These are phyloP conservation scores for Neogobius melanostomus DNA, from an alignment of 2,113 vertebrate species.

Conservation along the genomic window DNA sequence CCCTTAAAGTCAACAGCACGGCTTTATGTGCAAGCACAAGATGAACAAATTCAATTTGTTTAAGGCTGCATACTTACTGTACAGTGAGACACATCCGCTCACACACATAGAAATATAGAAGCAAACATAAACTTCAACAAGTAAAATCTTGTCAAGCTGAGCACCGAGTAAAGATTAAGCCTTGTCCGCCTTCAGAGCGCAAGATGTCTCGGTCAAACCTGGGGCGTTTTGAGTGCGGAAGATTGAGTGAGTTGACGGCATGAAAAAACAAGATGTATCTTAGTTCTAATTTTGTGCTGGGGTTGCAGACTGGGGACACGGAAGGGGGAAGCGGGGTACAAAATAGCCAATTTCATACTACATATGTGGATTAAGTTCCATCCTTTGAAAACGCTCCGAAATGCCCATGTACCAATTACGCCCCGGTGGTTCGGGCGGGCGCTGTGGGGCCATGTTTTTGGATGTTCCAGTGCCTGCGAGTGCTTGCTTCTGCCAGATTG, in stretches of 20 bases:
- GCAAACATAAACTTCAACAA: conserved; percentile 50
- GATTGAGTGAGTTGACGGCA: conserved; percentile 45
- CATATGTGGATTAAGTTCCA: conserved; percentile 79
- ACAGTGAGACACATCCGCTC: conserved; percentile 32
- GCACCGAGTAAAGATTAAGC: conserved; percentile 72
- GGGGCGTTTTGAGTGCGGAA: conserved; percentile 60
- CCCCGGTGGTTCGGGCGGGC: conserved; percentile 61
- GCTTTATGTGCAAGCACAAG: conserved; percentile 51
- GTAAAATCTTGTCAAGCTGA: conserved; percentile 73
- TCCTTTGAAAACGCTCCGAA: conserved; percentile 71
- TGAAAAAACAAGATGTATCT: conserved; percentile 42
- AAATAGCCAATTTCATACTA: conserved; percentile 82
- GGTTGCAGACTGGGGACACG: conserved; percentile 54
- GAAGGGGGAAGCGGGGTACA: conserved; percentile 57
- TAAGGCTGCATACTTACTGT: conserved; percentile 52
- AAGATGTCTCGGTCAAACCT: conserved; percentile 74
- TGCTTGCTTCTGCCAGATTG: conserved; percentile 69
- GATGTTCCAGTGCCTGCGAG: conserved; percentile 63
- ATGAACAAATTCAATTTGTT: conserved; percentile 63
- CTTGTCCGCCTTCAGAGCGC: conserved; percentile 72
- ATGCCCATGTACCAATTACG: conserved; percentile 76
- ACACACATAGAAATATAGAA: conserved; percentile 19
- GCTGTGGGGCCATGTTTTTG: conserved; percentile 67
- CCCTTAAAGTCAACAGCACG: conserved; percentile 54
- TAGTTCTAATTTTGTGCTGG: conserved; percentile 43